phyloP scores from a whole-genome alignment of 2,888 invertebrate species.

The Machimus rusticus region DNA sequence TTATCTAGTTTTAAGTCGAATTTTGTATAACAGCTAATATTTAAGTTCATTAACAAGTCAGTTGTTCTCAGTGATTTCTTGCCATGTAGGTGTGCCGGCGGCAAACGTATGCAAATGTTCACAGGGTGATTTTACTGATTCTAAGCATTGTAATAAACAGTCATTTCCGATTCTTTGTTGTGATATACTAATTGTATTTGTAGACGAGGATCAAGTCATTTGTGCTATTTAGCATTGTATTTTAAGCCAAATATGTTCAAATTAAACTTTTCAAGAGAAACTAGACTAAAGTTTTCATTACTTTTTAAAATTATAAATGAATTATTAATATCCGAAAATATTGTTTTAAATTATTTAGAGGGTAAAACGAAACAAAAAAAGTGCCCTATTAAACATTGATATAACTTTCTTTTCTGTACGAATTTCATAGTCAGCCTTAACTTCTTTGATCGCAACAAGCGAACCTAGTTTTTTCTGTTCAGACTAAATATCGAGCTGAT shows the following conservation, averaged over 20 bases:
- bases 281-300: background rate
- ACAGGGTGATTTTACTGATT: background rate
- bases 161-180: background rate
- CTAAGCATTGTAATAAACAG: background rate
- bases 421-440: too few relatives aligned
- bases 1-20: background rate
- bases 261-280: background rate
- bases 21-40: background rate
- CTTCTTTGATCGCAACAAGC: too few relatives aligned
- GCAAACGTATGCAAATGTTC: background rate
- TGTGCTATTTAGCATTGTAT: background rate
- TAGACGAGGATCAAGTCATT: background rate
- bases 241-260: background rate
- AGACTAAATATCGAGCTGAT: too few relatives aligned
- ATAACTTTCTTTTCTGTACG: too few relatives aligned
- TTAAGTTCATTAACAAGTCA: background rate
- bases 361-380: too few relatives aligned
- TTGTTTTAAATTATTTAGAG: background rate
- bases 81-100: background rate
- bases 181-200: background rate
- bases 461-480: too few relatives aligned
- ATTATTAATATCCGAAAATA: background rate
- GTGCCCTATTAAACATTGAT: too few relatives aligned
- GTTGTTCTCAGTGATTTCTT: background rate
- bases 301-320: background rate